Evolutionary conservation across 2,888 invertebrate species (phyloP).

Genomic region (Laspeyria flexula): DNA sequence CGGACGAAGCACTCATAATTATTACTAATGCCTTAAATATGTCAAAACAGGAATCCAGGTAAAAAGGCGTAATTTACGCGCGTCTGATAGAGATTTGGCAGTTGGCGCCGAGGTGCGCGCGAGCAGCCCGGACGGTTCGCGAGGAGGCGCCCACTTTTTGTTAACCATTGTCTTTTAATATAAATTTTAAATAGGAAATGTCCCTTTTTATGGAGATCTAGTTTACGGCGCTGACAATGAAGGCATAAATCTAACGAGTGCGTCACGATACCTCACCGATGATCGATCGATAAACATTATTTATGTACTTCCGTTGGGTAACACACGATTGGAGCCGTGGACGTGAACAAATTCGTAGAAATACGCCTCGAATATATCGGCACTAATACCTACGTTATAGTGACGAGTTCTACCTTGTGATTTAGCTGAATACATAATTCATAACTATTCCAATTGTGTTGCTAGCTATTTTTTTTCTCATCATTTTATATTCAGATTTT

Average conservation of each 20-base stretch:
- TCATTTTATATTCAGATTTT: neutral
- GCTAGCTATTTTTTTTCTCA: neutral
- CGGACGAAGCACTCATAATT: constrained; percentile 83
- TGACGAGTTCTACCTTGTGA: constrained; percentile 27
- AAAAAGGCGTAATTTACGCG: constrained; percentile 86
- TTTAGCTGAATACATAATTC: constrained; percentile 27
- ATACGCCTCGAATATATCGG: constrained; percentile 46
- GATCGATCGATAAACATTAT: constrained; percentile 86
- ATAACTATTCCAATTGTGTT: constrained; percentile 22
- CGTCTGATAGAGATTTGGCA: constrained; percentile 85
- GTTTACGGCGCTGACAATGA: constrained; percentile 85
- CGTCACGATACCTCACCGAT: constrained; percentile 77
- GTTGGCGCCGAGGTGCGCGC: constrained; percentile 78
- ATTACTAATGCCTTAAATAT: constrained; percentile 87
- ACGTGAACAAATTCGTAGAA: constrained; percentile 68
- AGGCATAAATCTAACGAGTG: constrained; percentile 84
- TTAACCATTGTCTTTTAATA: constrained; percentile 85
- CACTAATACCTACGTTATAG: constrained; percentile 13
- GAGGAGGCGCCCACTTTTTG: constrained; percentile 84
- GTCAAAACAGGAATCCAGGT: constrained; percentile 87
- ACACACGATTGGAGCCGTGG: constrained; percentile 63
- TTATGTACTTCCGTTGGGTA: constrained; percentile 81
- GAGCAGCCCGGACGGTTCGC: constrained; percentile 65
- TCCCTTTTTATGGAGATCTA: constrained; percentile 86
- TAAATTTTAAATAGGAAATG: constrained; percentile 86